These are phyloP conservation scores for Manis crassicaudata DNA, from an alignment of 2,797 vertebrate species.

Conservation along the genomic window DNA sequence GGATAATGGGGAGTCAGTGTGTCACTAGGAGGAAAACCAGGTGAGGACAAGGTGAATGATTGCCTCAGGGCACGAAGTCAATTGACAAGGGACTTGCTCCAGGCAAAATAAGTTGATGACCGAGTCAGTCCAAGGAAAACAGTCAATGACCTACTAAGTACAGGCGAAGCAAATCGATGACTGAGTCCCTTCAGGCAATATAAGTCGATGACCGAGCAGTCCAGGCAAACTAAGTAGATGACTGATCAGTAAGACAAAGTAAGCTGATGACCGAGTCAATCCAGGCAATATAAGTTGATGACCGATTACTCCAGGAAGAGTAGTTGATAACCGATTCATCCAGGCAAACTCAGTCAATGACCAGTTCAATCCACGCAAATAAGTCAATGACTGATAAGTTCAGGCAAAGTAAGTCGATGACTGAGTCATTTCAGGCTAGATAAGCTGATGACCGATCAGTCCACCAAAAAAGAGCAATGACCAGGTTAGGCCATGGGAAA, in stretches of 20 bases:
- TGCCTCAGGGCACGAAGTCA: too few species aligned
- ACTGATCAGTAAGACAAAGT: too few species aligned
- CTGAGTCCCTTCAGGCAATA: accelerated
- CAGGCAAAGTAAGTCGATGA: neutral
- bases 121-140: neutral
- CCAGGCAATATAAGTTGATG: neutral
- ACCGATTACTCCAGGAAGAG: neutral
- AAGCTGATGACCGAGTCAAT: accelerated
- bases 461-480: neutral
- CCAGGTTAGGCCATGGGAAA: neutral
- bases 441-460: neutral
- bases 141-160: neutral
- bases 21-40: too few species aligned
- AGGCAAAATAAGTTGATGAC: too few species aligned
- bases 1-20: too few species aligned
- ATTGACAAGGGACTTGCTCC: too few species aligned
- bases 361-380: neutral
- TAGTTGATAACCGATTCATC: neutral
- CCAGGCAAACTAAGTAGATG: neutral
- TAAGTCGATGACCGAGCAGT: accelerated
- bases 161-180: accelerated
- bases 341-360: too few species aligned
- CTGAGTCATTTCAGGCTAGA: neutral
- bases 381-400: neutral
- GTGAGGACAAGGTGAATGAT: too few species aligned